Percentiles rank a stretch among this genome's conserved stretches.
Evolutionary conservation across 2,888 invertebrate species (phyloP).

Genomic region (Drosophila robusta): DNA sequence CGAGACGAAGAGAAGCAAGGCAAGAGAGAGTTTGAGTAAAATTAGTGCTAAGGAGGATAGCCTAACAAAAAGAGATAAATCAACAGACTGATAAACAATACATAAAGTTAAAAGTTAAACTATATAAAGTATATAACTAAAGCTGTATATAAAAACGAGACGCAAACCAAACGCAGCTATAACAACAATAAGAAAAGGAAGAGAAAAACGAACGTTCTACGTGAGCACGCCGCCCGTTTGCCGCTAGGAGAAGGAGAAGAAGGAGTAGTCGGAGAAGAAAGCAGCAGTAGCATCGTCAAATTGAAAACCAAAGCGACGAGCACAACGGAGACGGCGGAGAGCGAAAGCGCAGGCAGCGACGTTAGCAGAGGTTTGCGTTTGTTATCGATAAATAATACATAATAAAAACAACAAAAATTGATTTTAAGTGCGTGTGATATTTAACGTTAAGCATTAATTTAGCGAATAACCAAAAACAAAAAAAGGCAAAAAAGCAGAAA

Average conservation of each 20-base stretch:
- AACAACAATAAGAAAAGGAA: conserved; percentile 1
- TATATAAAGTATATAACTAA: conserved; percentile 79
- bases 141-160: conserved; percentile 74
- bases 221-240: conserved; percentile 39
- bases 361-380: conserved; percentile 47
- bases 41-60: conserved; percentile 75
- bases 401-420: conserved; percentile 72
- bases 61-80: conserved; percentile 81
- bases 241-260: conserved; percentile 23
- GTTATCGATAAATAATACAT: conserved; percentile 41
- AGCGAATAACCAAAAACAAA: conserved; percentile 76
- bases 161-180: conserved; percentile 53
- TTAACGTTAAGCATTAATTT: conserved; percentile 84
- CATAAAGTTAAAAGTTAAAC: conserved; percentile 77
- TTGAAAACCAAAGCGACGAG: conserved; percentile 36
- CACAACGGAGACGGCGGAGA: conserved; percentile 21
- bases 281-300: conserved; percentile 36
- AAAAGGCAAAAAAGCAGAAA: conserved; percentile 65
- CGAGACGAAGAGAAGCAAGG: conserved; percentile 15
- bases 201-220: conserved; percentile 15
- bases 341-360: conserved; percentile 29
- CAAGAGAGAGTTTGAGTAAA: conserved; percentile 69
- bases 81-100: conserved; percentile 85
- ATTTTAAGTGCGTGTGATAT: conserved; percentile 85
- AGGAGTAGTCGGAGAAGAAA: conserved; percentile 5